Percentiles rank a stretch among this genome's conserved stretches.
Evolutionary conservation across 2,888 invertebrate species (phyloP).

Genomic region (Beris chalybata): DNA sequence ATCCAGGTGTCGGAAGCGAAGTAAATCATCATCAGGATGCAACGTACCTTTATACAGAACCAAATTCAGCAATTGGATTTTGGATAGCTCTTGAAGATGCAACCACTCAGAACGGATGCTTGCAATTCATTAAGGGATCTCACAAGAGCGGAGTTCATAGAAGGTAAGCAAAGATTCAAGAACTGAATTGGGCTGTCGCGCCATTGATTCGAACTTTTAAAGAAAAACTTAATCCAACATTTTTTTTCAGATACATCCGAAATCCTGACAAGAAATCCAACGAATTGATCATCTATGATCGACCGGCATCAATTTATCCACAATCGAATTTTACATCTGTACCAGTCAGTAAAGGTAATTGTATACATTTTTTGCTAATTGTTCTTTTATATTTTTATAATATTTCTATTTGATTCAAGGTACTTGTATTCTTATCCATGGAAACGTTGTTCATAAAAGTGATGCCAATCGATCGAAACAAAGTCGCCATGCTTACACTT

Average conservation of each 20-base stretch:
- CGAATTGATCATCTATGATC: constrained; percentile 69
- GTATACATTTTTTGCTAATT: background rate
- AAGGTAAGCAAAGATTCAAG: constrained; percentile 53
- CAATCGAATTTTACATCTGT: constrained; percentile 74
- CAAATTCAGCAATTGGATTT: constrained; percentile 78
- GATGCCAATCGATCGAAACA: constrained; percentile 78
- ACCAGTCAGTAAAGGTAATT: constrained; percentile 80
- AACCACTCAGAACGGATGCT: constrained; percentile 89
- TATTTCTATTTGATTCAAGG: constrained; percentile 59
- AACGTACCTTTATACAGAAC: constrained; percentile 83
- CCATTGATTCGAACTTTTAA: background rate
- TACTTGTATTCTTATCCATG: constrained; percentile 85
- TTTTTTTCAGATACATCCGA: constrained; percentile 59
- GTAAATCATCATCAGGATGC: constrained; percentile 85
- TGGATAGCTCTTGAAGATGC: constrained; percentile 98
- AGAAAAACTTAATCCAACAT: background rate
- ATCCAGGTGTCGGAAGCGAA: constrained; percentile 86
- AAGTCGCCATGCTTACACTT: constrained; percentile 93
- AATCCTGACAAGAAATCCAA: constrained; percentile 68
- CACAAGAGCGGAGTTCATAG: constrained; percentile 82
- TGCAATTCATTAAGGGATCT: constrained; percentile 90
- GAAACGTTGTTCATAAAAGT: constrained; percentile 91
- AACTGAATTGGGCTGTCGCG: too few species aligned
- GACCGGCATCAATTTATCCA: constrained; percentile 69
- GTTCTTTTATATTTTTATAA: constrained; percentile 13